Base-by-base conservation (phyloP, 2,113 vertebrate species). In the Rhabdornis inornatus region DNA sequence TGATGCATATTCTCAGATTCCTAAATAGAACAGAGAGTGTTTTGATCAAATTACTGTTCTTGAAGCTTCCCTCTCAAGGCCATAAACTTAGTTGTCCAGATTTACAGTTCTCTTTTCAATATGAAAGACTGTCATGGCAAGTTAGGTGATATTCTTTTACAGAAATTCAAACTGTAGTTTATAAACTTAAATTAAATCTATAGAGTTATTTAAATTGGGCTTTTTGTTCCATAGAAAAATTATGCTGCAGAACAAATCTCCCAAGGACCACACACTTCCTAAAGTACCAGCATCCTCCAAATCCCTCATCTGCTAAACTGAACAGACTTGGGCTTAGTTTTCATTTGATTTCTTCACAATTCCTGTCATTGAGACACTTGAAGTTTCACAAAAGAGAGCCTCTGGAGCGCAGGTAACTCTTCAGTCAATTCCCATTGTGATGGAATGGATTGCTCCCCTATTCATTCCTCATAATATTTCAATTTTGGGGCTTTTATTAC, bases 31-130 rank as follows among this genome's bases (percentile, higher is more conserved):
- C 44, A 76, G 44, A 96, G 57, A 93, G 83, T 69, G 15, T 94
- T 96, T 94, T 95, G 80, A 91, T 92, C 72, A 89, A 87, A 83
- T 92, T 79, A 87, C 68, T 96, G 61, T 87, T 92, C 79, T 95
- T 94, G 75, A 95, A 94, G 45, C 55, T 94, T 94, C 42, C 61
- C 52, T 97, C 85, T 75, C 65, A 59, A 94, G 81, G 47, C 72
- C 53, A 55, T 66, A 96, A 96, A 74, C 55, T 13, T 86, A 81
- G 37, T 49, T 95, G 87, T 91, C 40, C 27, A 96, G 80, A 94
- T 95, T 90, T 95, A 72, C 39, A 69, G 83, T 92, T 95, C 60
- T 82, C 55, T 94, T 97, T 96, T 93, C 68, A 75, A 35, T 71
- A 33, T 68, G 77, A 86, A 89, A 94, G 59, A 83, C 10, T 50